Percentiles rank a stretch among this genome's conserved stretches.
phyloP scores from a whole-genome alignment of 2,113 vertebrate genomes.

The Gnathonemus echidnorhynchus region DNA sequence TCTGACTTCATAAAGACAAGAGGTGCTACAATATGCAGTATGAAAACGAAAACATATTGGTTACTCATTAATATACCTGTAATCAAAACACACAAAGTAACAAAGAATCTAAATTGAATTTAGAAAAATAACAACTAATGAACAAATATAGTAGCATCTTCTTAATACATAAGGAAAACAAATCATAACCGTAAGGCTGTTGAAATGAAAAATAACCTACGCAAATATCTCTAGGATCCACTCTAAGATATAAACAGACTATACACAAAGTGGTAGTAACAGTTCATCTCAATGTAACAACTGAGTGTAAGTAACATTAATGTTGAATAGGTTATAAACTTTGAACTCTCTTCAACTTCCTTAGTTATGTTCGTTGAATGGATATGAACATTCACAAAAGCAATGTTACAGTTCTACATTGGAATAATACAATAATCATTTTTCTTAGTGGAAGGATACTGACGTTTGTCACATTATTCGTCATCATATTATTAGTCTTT shows the following conservation, averaged over 20 bases:
- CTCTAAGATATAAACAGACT: constrained; percentile 16
- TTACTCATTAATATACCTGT: constrained; percentile 51
- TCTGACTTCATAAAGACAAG: constrained; percentile 28
- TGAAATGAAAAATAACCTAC: constrained; percentile 30
- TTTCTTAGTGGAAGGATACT: constrained; percentile 7
- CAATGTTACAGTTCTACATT: constrained; percentile 13
- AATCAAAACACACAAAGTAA: constrained; percentile 48
- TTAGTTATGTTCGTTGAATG: constrained; percentile 18
- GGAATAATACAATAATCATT: constrained; percentile 11
- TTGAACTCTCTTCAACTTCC: neutral
- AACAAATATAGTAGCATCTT: constrained; percentile 31
- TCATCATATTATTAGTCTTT: neutral
- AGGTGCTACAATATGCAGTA: constrained; percentile 39
- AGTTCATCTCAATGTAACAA: constrained; percentile 22
- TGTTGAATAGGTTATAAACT: constrained; percentile 15
- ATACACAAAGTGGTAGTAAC: constrained; percentile 22
- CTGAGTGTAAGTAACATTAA: constrained; percentile 20
- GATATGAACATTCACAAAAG: constrained; percentile 20
- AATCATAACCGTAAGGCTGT: constrained; percentile 52
- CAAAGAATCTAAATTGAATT: constrained; percentile 50
- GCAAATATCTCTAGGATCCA: constrained; percentile 19
- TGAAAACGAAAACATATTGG: constrained; percentile 28
- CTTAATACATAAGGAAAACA: constrained; percentile 39
- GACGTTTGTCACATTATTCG: neutral
- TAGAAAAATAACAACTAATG: constrained; percentile 49